Evolutionary conservation across 2,113 vertebrate genomes (phyloP).

Genomic region (Eidolon helvum): DNA sequence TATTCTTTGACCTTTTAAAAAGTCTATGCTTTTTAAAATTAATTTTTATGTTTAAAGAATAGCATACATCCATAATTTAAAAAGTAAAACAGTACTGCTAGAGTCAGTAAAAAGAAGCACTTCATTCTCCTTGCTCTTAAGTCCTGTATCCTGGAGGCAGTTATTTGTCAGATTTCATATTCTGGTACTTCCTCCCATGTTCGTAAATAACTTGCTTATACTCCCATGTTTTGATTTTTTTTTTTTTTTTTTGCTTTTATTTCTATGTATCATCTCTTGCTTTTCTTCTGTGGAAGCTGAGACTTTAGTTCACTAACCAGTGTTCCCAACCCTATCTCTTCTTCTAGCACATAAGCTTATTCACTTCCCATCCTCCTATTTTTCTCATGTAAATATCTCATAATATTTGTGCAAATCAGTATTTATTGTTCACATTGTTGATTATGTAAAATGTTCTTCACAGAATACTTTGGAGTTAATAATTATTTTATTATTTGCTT

Average conservation of each 20-base stretch:
- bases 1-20: background rate
- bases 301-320: background rate
- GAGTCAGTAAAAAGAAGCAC: background rate
- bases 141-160: background rate
- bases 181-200: background rate
- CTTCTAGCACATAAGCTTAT: background rate
- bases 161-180: background rate
- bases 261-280: background rate
- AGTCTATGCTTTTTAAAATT: background rate
- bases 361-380: background rate
- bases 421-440: background rate
- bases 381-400: background rate
- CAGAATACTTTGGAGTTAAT: background rate
- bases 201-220: background rate
- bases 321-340: background rate
- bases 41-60: conserved; percentile 5
- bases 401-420: background rate
- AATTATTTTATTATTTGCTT: background rate
- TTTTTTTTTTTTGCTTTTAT: background rate
- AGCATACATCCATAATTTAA: background rate
- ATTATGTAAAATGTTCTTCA: background rate
- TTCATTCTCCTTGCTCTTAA: background rate
- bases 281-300: background rate
- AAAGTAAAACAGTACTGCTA: background rate
- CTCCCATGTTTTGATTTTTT: background rate